Conservation (phyloP, 2,888 invertebrate species). For the Chymomyza procnemis region DNA sequence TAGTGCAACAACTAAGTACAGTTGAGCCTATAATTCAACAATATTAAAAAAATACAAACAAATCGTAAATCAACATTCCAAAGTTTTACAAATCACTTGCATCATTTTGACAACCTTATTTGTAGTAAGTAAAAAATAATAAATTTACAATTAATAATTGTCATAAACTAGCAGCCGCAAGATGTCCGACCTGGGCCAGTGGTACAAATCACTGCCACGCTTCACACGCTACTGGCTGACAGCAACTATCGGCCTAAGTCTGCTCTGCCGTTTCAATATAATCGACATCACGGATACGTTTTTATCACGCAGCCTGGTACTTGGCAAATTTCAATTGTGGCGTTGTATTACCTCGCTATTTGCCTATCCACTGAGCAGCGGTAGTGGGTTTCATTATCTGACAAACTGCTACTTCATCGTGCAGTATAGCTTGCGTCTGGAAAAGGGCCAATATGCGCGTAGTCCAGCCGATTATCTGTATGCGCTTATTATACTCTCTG, state of each 20-base stretch:
- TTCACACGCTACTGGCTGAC: constrained; percentile 97
- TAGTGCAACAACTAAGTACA: no score
- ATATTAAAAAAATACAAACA: no score
- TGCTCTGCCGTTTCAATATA: constrained; percentile 92
- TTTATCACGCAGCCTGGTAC: constrained; percentile 85
- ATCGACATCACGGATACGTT: constrained; percentile 85
- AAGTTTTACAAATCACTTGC: no score
- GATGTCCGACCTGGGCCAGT: constrained; percentile 85
- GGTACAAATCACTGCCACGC: constrained; percentile 90
- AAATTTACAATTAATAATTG: no score
- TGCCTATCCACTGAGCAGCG: constrained; percentile 93
- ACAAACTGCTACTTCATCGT: constrained; percentile 98
- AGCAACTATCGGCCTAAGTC: constrained; percentile 88
- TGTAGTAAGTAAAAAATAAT: no score
- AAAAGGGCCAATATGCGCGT: constrained; percentile 90
- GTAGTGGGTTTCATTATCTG: constrained; percentile 96
- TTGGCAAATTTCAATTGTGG: constrained; percentile 87
- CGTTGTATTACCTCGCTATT: constrained; percentile 93
- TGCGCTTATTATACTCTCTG: constrained; percentile 93
- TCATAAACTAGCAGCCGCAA: constrained; percentile 8
- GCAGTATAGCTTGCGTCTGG: constrained; percentile 83
- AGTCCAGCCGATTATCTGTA: constrained; percentile 97
- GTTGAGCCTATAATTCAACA: no score
- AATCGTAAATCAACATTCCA: no score
- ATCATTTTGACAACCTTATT: no score